Evolutionary conservation across 2,888 invertebrate species (phyloP).

Genomic region (Magallana nippona): DNA sequence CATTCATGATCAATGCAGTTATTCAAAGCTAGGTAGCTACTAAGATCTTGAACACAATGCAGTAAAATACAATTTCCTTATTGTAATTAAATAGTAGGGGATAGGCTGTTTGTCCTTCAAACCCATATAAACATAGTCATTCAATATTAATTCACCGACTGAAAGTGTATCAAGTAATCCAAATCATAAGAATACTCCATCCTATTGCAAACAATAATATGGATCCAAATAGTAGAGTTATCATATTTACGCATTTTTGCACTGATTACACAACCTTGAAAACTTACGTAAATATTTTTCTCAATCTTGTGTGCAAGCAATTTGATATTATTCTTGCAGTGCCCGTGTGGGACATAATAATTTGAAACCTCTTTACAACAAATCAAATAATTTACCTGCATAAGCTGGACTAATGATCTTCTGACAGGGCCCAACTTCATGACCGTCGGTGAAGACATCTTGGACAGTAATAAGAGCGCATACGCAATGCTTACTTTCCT

Average conservation of each 20-base stretch:
- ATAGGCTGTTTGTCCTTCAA: no score
- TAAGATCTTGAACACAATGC: no score
- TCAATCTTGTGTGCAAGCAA: neutral
- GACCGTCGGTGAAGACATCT: constrained; percentile 54
- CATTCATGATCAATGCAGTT: no score
- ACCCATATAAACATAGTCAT: no score
- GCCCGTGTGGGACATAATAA: neutral
- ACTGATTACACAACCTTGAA: constrained; percentile 19
- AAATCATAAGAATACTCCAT: no score
- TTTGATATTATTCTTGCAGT: neutral
- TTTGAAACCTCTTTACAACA: neutral
- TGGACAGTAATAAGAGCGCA: constrained; percentile 15
- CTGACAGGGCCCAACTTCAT: constrained; percentile 63
- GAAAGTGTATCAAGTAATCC: no score
- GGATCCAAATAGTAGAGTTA: neutral
- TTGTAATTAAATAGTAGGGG: no score
- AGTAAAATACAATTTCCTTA: no score
- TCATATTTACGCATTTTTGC: neutral
- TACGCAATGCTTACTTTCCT: constrained; percentile 31
- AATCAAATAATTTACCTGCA: constrained; percentile 60
- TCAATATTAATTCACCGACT: no score
- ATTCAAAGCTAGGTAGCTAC: no score
- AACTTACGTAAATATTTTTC: constrained; percentile 19
- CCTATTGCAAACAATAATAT: no score
- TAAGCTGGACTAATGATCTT: constrained; percentile 63